phyloP scores from a whole-genome alignment of 37 sponge, comb jelly and placozoan species.

The Beroe ovata region DNA sequence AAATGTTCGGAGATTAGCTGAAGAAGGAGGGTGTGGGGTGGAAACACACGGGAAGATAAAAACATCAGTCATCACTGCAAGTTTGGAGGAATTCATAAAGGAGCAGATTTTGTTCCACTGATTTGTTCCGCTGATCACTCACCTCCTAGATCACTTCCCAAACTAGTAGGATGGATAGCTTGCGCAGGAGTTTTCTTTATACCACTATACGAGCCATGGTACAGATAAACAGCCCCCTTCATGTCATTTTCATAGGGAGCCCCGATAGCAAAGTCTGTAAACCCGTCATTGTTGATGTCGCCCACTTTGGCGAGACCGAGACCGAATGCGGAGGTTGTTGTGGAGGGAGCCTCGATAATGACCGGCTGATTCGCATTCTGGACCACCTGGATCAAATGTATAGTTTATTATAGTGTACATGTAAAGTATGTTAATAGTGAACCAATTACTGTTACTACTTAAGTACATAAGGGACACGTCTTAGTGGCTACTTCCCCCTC shows the following conservation, averaged over 20 bases:
- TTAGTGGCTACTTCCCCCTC: no score
- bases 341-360: slow-evolving; percentile 11
- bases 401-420: no score
- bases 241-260: slow-evolving; percentile 50
- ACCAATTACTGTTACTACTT: no score
- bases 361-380: neutral
- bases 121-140: no score
- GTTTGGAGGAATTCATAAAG: neutral
- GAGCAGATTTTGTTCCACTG: no score
- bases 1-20: slow-evolving; percentile 24
- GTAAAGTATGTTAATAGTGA: no score
- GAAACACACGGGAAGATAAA: neutral
- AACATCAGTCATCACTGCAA: neutral
- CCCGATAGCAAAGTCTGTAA: slow-evolving; percentile 36
- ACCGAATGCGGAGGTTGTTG: slow-evolving; percentile 50
- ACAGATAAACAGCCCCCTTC: slow-evolving; percentile 14
- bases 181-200: slow-evolving; percentile 60
- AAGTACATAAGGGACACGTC: no score
- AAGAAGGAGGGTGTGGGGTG: neutral
- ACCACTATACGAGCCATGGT: slow-evolving; percentile 38
- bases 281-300: slow-evolving; percentile 40
- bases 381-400: no score
- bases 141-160: slow-evolving; percentile 4
- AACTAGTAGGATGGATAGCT: neutral
- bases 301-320: slow-evolving; percentile 22